A percentile compares a stretch with the other conserved stretches of the same genome.
These are phyloP conservation scores for Brachionus sp. DNA, from an alignment of 1,140 invertebrate genomes.

Conservation along the genomic window DNA sequence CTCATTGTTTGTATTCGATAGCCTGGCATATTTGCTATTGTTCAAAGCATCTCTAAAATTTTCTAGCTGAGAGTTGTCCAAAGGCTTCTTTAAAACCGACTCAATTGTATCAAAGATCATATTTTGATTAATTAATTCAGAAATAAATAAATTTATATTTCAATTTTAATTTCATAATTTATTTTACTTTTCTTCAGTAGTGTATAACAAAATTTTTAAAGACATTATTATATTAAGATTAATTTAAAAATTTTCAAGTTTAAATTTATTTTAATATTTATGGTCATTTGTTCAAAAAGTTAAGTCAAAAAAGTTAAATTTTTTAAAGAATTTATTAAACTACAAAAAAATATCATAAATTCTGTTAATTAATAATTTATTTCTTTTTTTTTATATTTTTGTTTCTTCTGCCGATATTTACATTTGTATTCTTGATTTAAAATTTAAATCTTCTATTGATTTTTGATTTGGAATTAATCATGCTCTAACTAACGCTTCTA, in stretches of 20 bases:
- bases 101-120: slow-evolving; percentile 36
- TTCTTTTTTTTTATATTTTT: too few relatives aligned
- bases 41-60: not conserved
- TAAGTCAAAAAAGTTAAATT: too few relatives aligned
- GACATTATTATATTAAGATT: not conserved
- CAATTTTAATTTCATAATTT: not conserved
- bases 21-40: not conserved
- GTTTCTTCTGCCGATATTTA: too few relatives aligned
- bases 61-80: not conserved
- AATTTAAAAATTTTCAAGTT: not conserved
- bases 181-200: not conserved
- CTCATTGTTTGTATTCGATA: not conserved
- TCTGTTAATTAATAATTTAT: too few relatives aligned
- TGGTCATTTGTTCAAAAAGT: too few relatives aligned
- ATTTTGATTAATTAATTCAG: not conserved
- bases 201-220: not conserved
- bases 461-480: too few relatives aligned
- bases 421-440: too few relatives aligned
- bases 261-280: too few relatives aligned
- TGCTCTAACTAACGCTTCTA: too few relatives aligned
- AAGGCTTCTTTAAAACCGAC: not conserved
- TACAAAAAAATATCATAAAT: too few relatives aligned
- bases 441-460: too few relatives aligned
- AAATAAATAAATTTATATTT: not conserved
- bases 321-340: too few relatives aligned